Conservation (phyloP, 2,888 invertebrate species). For the Trimorus sp. region DNA sequence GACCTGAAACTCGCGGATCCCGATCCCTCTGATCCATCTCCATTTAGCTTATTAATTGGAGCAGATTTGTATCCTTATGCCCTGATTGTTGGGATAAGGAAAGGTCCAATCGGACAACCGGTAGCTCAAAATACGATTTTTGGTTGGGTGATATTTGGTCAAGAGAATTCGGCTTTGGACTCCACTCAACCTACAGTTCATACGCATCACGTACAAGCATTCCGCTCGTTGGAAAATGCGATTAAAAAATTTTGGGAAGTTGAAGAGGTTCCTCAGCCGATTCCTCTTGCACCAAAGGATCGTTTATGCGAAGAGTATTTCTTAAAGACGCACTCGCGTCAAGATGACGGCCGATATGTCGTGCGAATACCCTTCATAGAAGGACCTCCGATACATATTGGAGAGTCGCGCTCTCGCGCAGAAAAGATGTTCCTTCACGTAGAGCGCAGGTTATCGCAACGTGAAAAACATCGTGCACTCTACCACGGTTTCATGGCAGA, state of each 20-base stretch:
- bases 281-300: not conserved
- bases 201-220: not conserved
- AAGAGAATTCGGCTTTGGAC: not conserved
- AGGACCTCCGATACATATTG: too few species aligned
- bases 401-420: too few species aligned
- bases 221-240: too few species aligned
- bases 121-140: constrained; percentile 12
- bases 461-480: not conserved
- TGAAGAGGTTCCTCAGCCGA: not conserved
- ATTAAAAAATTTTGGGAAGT: not conserved
- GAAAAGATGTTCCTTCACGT: too few species aligned
- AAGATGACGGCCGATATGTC: too few species aligned
- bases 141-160: constrained; percentile 2
- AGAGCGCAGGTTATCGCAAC: too few species aligned
- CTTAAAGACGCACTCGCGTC: too few species aligned
- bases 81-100: not conserved
- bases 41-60: constrained; percentile 14
- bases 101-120: not conserved
- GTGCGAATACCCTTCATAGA: too few species aligned
- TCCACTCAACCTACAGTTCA: not conserved
- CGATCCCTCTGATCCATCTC: constrained; percentile 2
- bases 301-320: too few species aligned
- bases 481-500: not conserved
- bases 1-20: constrained; percentile 30
- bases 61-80: constrained; percentile 20